Conservation (phyloP, 1,140 invertebrate species). For the Bombus superbus region DNA sequence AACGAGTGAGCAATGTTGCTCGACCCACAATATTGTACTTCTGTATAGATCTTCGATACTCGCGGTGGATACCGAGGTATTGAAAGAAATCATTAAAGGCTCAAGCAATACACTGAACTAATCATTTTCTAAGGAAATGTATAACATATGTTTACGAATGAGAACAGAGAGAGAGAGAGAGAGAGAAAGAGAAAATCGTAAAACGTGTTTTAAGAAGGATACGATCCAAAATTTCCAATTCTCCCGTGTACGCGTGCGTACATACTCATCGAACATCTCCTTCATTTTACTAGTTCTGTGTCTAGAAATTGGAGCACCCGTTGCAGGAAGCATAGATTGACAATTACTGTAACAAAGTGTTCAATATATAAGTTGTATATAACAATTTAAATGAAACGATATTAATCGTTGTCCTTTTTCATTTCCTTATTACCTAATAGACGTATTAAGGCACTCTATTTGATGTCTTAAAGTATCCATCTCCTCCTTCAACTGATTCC, state of each 20-base stretch:
- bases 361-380: constrained; percentile 9
- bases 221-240: constrained; percentile 99
- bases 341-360: constrained; percentile 88
- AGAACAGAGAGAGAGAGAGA: too few species aligned
- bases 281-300: constrained; percentile 95
- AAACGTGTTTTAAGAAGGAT: constrained; percentile 83
- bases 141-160: not conserved
- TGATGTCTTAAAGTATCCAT: constrained; percentile 93
- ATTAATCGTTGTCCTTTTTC: not conserved
- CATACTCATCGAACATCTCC: constrained; percentile 97
- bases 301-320: constrained; percentile 95
- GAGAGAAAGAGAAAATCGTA: too few species aligned
- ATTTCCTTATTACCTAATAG: constrained; percentile 90
- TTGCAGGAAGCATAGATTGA: constrained; percentile 96
- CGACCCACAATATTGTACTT: constrained; percentile 96
- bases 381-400: too few species aligned
- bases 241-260: constrained; percentile 91
- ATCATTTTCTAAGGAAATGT: constrained; percentile 71
- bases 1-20: constrained; percentile 97
- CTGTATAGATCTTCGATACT: constrained; percentile 96
- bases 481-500: constrained; percentile 94
- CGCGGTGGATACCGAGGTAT: constrained; percentile 94
- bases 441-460: constrained; percentile 94
- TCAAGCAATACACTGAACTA: constrained; percentile 96
- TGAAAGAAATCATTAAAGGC: constrained; percentile 94